phyloP scores from a whole-genome alignment of 2,888 invertebrate species.

The Tenthredo amoena region DNA sequence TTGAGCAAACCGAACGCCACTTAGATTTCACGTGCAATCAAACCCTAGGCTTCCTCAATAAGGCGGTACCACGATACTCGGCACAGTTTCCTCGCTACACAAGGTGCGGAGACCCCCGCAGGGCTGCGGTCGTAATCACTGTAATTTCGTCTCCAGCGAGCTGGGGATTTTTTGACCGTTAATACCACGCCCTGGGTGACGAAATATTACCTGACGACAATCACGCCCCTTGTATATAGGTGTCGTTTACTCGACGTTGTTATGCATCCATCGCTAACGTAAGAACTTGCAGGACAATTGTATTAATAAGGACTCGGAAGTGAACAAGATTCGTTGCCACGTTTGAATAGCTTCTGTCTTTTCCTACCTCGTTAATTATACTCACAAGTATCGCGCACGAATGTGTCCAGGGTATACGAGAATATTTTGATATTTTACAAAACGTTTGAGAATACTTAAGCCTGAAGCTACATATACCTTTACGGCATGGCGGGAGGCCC shows the following conservation, averaged over 20 bases:
- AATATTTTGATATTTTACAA: not conserved
- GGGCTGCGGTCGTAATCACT: conserved; percentile 69
- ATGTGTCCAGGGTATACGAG: not conserved
- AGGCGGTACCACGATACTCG: conserved; percentile 45
- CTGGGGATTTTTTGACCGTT: conserved; percentile 67
- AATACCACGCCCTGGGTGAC: conserved; percentile 33
- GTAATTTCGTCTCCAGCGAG: conserved; percentile 70
- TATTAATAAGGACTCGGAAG: not conserved
- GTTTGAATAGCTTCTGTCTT: not conserved
- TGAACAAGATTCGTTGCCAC: not conserved
- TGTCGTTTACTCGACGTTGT: not conserved
- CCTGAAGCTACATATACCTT: not conserved
- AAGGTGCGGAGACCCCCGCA: conserved; percentile 54
- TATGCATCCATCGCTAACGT: not conserved
- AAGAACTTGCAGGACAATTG: not conserved
- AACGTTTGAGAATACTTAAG: not conserved
- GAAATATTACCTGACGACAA: conserved; percentile 36
- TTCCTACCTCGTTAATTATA: not conserved
- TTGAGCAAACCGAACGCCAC: conserved; percentile 67
- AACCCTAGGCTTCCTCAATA: conserved; percentile 58
- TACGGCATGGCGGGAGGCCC: conserved; percentile 12
- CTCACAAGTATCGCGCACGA: not conserved
- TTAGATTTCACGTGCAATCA: conserved; percentile 68
- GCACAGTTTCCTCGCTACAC: conserved; percentile 48
- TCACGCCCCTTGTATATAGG: conserved; percentile 3